Evolutionary conservation across 2,888 invertebrate species (phyloP).

Genomic region (Microctonus aethiopoides): DNA sequence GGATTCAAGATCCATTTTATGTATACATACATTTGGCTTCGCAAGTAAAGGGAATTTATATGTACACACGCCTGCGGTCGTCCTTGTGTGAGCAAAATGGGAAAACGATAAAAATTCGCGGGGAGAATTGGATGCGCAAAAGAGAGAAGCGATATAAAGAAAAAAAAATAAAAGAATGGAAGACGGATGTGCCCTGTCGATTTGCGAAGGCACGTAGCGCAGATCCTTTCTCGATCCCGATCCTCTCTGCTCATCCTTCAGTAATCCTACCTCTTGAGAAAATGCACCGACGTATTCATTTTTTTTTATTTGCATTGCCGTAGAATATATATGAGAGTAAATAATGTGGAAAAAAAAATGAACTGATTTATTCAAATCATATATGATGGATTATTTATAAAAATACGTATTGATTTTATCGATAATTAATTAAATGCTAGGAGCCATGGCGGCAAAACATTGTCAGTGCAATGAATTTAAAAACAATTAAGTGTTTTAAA

Average conservation of each 20-base stretch:
- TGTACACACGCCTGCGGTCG: not conserved
- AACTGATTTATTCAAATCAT: not conserved
- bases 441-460: no score
- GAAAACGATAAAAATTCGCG: not conserved
- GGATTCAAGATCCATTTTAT: not conserved
- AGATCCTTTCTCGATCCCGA: constrained; percentile 15
- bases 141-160: not conserved
- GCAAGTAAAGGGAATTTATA: not conserved
- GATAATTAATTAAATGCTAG: not conserved
- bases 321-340: not conserved
- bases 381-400: not conserved
- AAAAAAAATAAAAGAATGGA: not conserved
- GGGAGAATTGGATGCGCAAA: constrained; percentile 1
- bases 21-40: not conserved
- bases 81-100: not conserved
- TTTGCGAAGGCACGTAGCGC: constrained; percentile 17
- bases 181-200: constrained; percentile 14
- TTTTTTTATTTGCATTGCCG: not conserved
- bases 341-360: not conserved
- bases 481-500: no score
- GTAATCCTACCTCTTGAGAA: constrained; percentile 8
- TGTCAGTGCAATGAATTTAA: no score
- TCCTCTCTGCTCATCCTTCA: not conserved
- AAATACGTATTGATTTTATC: not conserved
- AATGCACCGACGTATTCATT: not conserved